Base-by-base conservation (phyloP, 2,888 invertebrate genomes). In the Tridacna crocea region DNA sequence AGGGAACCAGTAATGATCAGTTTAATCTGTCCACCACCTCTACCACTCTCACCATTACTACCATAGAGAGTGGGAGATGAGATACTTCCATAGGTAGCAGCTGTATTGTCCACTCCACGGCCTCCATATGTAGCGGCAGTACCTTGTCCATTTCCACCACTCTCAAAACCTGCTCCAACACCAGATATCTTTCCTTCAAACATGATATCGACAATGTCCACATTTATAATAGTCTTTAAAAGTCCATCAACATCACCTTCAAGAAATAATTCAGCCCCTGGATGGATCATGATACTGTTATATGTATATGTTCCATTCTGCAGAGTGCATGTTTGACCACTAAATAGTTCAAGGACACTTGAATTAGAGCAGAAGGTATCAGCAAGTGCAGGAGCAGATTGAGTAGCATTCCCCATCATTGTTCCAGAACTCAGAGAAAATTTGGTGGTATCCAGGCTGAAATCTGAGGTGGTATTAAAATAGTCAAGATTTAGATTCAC, bases 21-120 rank as follows among this genome's bases (percentile, higher is more conserved):
- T 47, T 89, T 83, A 19, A 90, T 73, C 80, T 90, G 90, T 36
- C 88, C 89, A 36, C 88, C 89, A 65, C 90, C 91, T 24, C 85
- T 74, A 26, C 68, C 68, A 46, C 66, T 63, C 0, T 65, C 17
- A 22, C 89, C 91, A 79, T 85, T 89, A 63, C 92, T 91, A 17
- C 92, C 92, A 80, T 90, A 90, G 3, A 75, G 68, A 36, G 63
- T 75, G 24, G 92, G 92, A 6, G 58, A 24, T 0, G 60, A 65
- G 19, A 91, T 83, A 77, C 73, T 85, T 0, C 91, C 92, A 82
- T 92, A 91, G 0, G 85, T 72, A 19, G 76, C 66, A 19, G 60
- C 65, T 17, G 81, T 75, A 55, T 84, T 88, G 2, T 79, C 78
- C 19, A 81, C 79, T 12, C 90, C 90, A 22, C 76, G 72, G 0